Conservation (phyloP, 2,797 vertebrate species). For the Odontamblyopus lacepedii region DNA sequence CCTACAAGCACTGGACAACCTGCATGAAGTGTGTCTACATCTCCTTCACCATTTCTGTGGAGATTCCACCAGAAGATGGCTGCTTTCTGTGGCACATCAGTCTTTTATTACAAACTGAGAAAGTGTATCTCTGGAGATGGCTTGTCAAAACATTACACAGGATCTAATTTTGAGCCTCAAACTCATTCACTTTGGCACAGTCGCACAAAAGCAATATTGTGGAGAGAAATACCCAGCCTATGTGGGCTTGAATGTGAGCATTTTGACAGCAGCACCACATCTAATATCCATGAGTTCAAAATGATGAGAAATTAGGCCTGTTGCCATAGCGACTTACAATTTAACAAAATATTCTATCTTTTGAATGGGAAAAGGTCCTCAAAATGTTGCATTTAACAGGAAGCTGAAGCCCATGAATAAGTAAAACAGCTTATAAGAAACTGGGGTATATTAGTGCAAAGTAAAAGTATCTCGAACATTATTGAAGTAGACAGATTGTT, state of each 20-base stretch:
- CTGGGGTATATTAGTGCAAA: background rate
- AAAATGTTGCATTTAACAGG: too few relatives aligned
- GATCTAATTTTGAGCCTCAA: slow-evolving; percentile 39
- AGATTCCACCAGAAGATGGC: slow-evolving; percentile 99
- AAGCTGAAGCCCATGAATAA: too few relatives aligned
- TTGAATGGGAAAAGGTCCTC: too few relatives aligned
- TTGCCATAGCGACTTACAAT: too few relatives aligned
- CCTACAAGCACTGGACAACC: slow-evolving; percentile 91
- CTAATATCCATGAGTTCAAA: slow-evolving; percentile 1
- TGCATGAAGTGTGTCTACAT: slow-evolving; percentile 87
- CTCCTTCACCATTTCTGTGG: slow-evolving; percentile 83
- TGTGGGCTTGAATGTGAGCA: slow-evolving; percentile 21
- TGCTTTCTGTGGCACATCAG: slow-evolving; percentile 78
- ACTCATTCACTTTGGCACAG: slow-evolving; percentile 8
- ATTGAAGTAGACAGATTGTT: slow-evolving; percentile 28
- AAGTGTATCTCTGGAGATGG: slow-evolving; percentile 26
- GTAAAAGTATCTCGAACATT: background rate
- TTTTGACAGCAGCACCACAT: slow-evolving; percentile 9
- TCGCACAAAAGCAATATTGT: slow-evolving; percentile 33
- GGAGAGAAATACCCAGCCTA: slow-evolving; percentile 20
- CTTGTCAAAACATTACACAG: slow-evolving; percentile 24
- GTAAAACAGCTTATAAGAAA: background rate
- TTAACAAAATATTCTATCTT: too few relatives aligned
- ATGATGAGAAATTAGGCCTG: too few relatives aligned
- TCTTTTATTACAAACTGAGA: slow-evolving; percentile 4